Percentiles rank a stretch among this genome's conserved stretches.
These are phyloP conservation scores for Calephelis nemesis DNA, from an alignment of 1,140 invertebrate genomes.

Conservation along the genomic window DNA sequence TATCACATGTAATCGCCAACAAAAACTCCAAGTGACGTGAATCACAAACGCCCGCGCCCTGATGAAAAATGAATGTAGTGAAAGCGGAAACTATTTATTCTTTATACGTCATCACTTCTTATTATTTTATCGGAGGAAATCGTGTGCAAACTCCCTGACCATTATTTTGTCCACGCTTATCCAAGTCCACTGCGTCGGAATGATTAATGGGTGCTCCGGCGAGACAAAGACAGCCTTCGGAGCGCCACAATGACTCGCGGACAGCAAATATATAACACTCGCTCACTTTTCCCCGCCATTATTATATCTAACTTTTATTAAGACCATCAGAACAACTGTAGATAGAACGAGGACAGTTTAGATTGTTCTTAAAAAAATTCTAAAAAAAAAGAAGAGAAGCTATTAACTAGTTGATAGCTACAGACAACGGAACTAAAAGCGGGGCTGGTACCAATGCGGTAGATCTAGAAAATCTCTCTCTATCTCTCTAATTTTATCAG, in stretches of 20 bases:
- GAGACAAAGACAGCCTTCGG: conserved; percentile 34
- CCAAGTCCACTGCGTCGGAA: conserved; percentile 32
- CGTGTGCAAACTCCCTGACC: conserved; percentile 25
- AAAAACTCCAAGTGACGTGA: conserved; percentile 8
- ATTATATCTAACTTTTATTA: conserved; percentile 26
- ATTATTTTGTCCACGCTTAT: conserved; percentile 33
- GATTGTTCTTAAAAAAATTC: too few relatives aligned
- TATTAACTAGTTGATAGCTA: too few relatives aligned
- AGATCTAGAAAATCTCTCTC: too few relatives aligned
- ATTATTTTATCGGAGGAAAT: conserved; percentile 26
- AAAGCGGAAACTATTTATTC: conserved; percentile 27
- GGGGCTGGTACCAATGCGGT: too few relatives aligned
- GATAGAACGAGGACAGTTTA: not conserved
- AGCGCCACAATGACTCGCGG: conserved; percentile 24
- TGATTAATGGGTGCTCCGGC: conserved; percentile 30
- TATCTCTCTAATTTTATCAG: too few relatives aligned
- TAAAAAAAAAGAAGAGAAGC: too few relatives aligned
- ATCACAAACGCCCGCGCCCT: conserved; percentile 19
- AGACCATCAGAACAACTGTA: conserved; percentile 17
- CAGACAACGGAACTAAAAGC: too few relatives aligned
- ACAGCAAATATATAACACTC: conserved; percentile 34
- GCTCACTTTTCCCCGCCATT: conserved; percentile 27
- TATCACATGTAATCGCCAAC: not conserved
- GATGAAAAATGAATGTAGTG: conserved; percentile 35
- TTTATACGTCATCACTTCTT: conserved; percentile 23